These are phyloP conservation scores for Torymus aiolomorphi DNA, from an alignment of 2,888 invertebrate genomes.

Conservation along the genomic window DNA sequence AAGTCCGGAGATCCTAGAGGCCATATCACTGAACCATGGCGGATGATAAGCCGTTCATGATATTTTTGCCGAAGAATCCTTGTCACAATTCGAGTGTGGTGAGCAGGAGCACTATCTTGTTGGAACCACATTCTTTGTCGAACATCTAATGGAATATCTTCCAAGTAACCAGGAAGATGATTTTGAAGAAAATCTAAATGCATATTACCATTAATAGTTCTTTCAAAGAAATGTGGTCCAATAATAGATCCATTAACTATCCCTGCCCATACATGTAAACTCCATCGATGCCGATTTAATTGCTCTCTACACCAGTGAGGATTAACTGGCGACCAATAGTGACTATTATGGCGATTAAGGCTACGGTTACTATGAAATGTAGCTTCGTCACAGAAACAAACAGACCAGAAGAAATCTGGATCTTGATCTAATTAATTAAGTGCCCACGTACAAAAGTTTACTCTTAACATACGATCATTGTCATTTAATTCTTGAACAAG, in stretches of 20 bases:
- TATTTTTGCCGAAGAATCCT: neutral
- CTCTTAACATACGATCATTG: conserved; percentile 3
- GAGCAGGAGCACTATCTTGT: conserved; percentile 48
- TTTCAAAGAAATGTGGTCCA: conserved; percentile 29
- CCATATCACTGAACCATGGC: neutral
- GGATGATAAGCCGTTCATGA: too few species aligned
- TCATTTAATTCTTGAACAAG: neutral
- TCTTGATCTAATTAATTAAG: neutral
- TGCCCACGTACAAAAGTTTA: neutral
- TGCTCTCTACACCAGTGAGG: conserved; percentile 6
- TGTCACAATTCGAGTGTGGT: conserved; percentile 4
- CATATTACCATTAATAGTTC: conserved; percentile 15
- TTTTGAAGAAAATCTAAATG: conserved; percentile 36
- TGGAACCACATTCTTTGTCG: conserved; percentile 42
- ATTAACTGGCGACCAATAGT: conserved; percentile 17
- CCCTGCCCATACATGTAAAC: conserved; percentile 18
- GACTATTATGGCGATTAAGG: too few species aligned
- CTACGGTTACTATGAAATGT: too few species aligned
- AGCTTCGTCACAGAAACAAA: too few species aligned
- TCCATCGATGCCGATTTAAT: conserved; percentile 27
- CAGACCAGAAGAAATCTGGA: neutral
- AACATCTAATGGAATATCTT: conserved; percentile 11
- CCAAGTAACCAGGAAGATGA: conserved; percentile 22
- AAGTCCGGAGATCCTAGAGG: neutral
- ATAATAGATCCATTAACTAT: conserved; percentile 21